phyloP scores from a whole-genome alignment of 2,888 invertebrate genomes.

The Lamellibrachia columna region DNA sequence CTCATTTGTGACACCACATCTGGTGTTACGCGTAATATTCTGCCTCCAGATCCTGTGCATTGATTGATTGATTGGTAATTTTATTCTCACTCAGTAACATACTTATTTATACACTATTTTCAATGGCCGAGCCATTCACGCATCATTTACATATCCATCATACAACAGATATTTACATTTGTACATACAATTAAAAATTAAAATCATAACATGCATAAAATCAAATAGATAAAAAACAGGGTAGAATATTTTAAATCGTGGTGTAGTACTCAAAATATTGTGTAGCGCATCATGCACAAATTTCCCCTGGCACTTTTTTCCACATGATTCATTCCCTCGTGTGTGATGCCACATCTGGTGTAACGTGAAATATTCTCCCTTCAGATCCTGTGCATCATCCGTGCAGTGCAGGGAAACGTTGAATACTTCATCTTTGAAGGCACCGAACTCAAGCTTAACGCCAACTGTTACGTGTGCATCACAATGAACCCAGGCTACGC shows the following conservation, averaged over 20 bases:
- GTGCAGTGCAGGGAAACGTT: slow-evolving; percentile 76
- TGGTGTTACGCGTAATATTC: neutral
- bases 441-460: slow-evolving; percentile 77
- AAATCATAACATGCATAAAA: no score
- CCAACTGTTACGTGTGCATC: slow-evolving; percentile 77
- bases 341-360: neutral
- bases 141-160: no score
- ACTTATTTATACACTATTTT: no score
- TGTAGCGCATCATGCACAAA: no score
- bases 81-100: no score
- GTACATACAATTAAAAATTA: no score
- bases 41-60: slow-evolving; percentile 76
- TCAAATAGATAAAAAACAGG: no score
- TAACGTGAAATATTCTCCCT: slow-evolving; percentile 17
- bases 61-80: no score
- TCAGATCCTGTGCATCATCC: slow-evolving; percentile 78
- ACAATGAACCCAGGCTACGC: slow-evolving; percentile 69
- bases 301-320: neutral
- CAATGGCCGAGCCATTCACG: no score
- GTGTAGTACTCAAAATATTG: no score
- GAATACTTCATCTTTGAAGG: slow-evolving; percentile 82
- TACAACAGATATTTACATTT: no score
- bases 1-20: neutral
- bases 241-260: no score
- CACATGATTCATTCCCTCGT: neutral